Conservation (phyloP, 2,888 invertebrate species). For the Argyresthia goedartella region DNA sequence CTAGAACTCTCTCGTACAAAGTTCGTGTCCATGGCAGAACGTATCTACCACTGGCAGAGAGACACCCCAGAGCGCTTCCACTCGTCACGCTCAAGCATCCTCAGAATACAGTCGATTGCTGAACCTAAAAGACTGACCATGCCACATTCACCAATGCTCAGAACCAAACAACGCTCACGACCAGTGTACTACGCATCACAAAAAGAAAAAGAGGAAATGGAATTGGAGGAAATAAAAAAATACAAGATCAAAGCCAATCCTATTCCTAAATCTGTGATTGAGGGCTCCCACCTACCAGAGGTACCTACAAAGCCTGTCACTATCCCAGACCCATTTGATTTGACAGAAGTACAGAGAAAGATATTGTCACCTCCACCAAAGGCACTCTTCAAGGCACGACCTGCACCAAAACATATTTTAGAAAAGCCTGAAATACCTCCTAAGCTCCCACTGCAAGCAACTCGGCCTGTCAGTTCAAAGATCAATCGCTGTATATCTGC, state of each 20-base stretch:
- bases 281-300: constrained; percentile 58
- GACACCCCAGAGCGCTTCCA: constrained; percentile 73
- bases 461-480: constrained; percentile 36
- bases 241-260: constrained; percentile 78
- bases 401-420: constrained; percentile 69
- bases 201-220: constrained; percentile 72
- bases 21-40: constrained; percentile 73
- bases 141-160: constrained; percentile 65
- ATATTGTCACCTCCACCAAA: constrained; percentile 23
- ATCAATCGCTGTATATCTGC: neutral
- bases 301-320: constrained; percentile 69
- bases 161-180: constrained; percentile 68
- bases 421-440: constrained; percentile 49
- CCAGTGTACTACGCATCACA: constrained; percentile 65
- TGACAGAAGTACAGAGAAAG: constrained; percentile 69
- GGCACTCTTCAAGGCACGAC: constrained; percentile 71
- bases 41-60: constrained; percentile 67
- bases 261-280: constrained; percentile 71
- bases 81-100: constrained; percentile 34
- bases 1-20: constrained; percentile 43
- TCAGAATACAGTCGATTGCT: constrained; percentile 25
- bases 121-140: constrained; percentile 43
- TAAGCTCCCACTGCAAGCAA: constrained; percentile 31
- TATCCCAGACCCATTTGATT: constrained; percentile 74
- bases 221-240: constrained; percentile 75